Evolutionary conservation across 2,797 vertebrate species (phyloP), one percentile per base, ranked within the genome.

Genomic region (Florisuga fusca): DNA sequence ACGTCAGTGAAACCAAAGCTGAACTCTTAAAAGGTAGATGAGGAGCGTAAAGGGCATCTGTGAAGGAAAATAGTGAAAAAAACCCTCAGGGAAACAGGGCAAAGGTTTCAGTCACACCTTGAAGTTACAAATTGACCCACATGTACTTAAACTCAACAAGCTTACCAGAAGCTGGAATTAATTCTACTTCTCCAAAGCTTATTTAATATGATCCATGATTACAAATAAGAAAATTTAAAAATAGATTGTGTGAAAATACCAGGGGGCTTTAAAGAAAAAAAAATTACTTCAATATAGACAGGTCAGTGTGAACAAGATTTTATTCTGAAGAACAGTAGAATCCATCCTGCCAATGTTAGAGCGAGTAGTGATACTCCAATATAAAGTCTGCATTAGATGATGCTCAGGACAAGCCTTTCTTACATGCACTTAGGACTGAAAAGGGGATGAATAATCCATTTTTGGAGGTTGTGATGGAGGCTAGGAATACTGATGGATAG

Each of bases 211-310:
- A 94, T 76, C 38, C 63, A 69, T 53, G 63, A 73, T 62, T 51
- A 68, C 63, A 84, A 91, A 76, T 87, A 91, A 89, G 16, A 34
- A 62, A 91, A 79, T 48, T 79, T 82, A 48, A 82, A 92, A 94
- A 82, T 54, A 89, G 46, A 45, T 85, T 89, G 9, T 67, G 71
- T 85, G 80, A 74, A 83, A 90, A 80, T 45, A 36, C 34, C 54
- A 64, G 62, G 22, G 43, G n/a, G 48, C 41, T 85, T 80, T 31
- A 80, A 85, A 62, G 41, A 75, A 77, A 87, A 84, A 36, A 55
- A 78, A 83, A 81, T 84, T 90, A 61, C 69, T 89, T 90, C 80
- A 90, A 84, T 61, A 64, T 10, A 87, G 54, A 15, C 20, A 82
- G 75, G 36, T 50, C 54, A 87, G 3, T 66, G 50, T 80, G 64